Evolutionary conservation across 2,797 vertebrate genomes (phyloP), one percentile per base, ranked within the genome.

Genomic region (Buphagus erythrorhynchus): DNA sequence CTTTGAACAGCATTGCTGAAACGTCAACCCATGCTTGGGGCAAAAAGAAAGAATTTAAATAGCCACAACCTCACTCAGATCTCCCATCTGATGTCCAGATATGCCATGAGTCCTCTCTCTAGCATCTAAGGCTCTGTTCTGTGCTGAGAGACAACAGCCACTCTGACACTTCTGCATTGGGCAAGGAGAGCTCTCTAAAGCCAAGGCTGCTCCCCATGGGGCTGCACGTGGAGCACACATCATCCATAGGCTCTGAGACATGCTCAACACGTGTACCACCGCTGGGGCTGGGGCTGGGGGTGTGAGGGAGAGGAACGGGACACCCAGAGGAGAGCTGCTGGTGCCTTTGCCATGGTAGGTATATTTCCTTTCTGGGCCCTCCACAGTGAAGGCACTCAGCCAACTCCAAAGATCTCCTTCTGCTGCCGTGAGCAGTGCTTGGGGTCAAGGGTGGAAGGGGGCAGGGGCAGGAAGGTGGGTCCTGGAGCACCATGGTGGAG

Each of bases 271-370:
- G 0, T 1, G 2, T 90, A 17, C 40, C 4, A 0, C 62, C 46
- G 54, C 51, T 26, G 46, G 87, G 66, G 72, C 85, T 68, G 55
- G 46, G 54, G 40, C 79, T 66, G 20, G 48, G 74, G 69, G 21
- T 54, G 67, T 61, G 69, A 88, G 86, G 77, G 89, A 81, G 58
- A 77, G 72, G 65, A 86, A 20, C 0, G 0, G 58, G 68, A 49
- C 13, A 1, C 40, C n/a, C 0, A 0, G 59, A 95, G 68, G 83
- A 94, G 86, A 90, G 48, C 55, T 90, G 66, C 58, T 10, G 3
- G 17, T 87, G 68, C 76, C 21, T 62, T 84, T 90, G 43, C 76
- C 43, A 3, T 88, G 95, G 96, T 97, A 96, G 95, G 90, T 96
- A 82, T 88, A 5, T 76, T 82, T 42, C 48, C 45, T 81, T 68